Conservation (phyloP, 1,140 invertebrate genomes). For the Diachasma alloeum region DNA sequence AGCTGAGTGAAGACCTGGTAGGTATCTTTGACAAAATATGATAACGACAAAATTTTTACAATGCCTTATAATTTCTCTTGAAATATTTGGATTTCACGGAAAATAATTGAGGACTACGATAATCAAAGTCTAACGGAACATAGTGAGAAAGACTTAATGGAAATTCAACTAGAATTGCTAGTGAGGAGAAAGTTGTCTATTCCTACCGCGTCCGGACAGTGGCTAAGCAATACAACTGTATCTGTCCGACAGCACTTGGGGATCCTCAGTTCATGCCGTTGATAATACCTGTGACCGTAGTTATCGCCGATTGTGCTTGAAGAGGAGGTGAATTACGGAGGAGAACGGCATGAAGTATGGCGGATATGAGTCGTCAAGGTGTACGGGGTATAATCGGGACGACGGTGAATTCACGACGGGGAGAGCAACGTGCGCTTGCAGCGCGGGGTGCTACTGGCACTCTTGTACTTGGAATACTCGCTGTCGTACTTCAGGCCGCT, state of each 20-base stretch:
- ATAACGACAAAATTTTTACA: not conserved
- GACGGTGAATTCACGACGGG: constrained; percentile 52
- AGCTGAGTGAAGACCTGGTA: not conserved
- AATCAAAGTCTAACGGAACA: not conserved
- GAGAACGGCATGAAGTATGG: constrained; percentile 61
- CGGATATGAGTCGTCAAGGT: constrained; percentile 57
- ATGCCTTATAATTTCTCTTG: not conserved
- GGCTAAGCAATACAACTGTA: not conserved
- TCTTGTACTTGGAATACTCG: constrained; percentile 78
- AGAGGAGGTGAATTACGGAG: constrained; percentile 14
- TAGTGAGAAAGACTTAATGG: not conserved
- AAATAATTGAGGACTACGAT: not conserved
- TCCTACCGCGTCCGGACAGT: not conserved
- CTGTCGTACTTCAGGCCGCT: constrained; percentile 74
- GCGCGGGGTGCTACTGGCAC: constrained; percentile 71
- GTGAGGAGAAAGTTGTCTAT: constrained; percentile 20
- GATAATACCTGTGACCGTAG: not conserved
- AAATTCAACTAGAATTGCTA: not conserved
- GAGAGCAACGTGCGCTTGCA: constrained; percentile 56
- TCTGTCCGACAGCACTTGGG: not conserved
- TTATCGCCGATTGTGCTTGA: not conserved
- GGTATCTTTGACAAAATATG: not conserved
- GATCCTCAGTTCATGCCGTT: not conserved
- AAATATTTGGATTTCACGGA: not conserved
- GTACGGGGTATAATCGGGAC: constrained; percentile 59